Percentiles rank a stretch among this genome's conserved stretches.
phyloP scores from a whole-genome alignment of 2,888 invertebrate genomes.

The Rutpela maculata region DNA sequence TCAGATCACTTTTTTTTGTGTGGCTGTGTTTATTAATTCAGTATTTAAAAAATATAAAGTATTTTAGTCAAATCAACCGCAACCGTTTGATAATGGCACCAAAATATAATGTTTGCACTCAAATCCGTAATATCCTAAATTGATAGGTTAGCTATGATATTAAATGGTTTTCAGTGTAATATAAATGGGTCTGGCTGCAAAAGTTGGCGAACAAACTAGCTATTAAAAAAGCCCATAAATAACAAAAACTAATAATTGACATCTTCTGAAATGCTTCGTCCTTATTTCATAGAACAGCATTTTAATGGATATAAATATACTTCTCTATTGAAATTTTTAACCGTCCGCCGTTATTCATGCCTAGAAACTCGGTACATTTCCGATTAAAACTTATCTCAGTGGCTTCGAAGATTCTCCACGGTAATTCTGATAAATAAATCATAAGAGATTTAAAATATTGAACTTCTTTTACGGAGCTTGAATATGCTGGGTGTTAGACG shows the following conservation, averaged over 20 bases:
- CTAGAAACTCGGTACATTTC: constrained; percentile 32
- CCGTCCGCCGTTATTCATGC: constrained; percentile 26
- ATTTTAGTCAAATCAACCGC: too few relatives aligned
- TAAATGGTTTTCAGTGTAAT: not conserved
- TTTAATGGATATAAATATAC: constrained; percentile 15
- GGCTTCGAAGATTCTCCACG: constrained; percentile 35
- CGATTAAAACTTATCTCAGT: constrained; percentile 43
- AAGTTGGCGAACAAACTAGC: not conserved
- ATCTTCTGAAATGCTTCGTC: not conserved
- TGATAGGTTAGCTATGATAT: not conserved
- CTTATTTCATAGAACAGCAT: not conserved
- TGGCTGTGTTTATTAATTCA: too few relatives aligned
- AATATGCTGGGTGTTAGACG: constrained; percentile 33
- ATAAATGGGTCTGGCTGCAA: not conserved
- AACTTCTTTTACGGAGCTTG: constrained; percentile 36
- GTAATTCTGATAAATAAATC: constrained; percentile 49
- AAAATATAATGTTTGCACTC: not conserved
- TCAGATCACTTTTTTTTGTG: too few relatives aligned
- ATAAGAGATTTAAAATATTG: constrained; percentile 47
- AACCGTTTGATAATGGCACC: too few relatives aligned
- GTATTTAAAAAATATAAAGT: too few relatives aligned
- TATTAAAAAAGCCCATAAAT: not conserved
- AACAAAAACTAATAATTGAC: not conserved
- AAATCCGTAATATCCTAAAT: not conserved
- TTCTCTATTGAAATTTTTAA: constrained; percentile 8